Conservation (phyloP, 2,113 vertebrate genomes). For the Podiceps cristatus region DNA sequence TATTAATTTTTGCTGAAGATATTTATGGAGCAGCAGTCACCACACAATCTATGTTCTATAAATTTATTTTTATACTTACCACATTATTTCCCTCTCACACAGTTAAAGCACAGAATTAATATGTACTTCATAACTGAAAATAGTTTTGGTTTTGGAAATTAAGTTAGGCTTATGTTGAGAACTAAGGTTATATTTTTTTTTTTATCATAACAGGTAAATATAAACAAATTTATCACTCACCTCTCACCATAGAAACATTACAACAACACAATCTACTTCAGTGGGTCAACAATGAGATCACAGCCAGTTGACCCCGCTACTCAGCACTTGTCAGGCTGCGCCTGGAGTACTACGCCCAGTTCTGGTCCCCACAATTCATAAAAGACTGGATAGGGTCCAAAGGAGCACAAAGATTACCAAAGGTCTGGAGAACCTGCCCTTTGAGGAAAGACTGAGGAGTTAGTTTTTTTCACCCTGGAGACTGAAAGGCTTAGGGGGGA, state of each 20-base stretch:
- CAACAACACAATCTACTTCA: background rate
- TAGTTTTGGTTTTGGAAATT: background rate
- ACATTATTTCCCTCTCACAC: background rate
- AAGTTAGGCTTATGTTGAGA: background rate
- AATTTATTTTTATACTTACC: slow-evolving; percentile 24
- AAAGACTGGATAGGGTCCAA: background rate
- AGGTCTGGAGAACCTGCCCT: background rate
- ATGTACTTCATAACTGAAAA: background rate
- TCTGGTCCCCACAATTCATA: background rate
- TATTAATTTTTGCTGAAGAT: background rate
- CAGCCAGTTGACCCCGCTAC: fast-evolving
- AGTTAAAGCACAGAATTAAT: background rate
- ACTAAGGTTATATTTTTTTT: background rate
- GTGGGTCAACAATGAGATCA: background rate
- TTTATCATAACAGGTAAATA: background rate
- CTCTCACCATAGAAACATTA: background rate
- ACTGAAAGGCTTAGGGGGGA: background rate
- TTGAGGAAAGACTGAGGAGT: background rate
- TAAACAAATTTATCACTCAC: background rate
- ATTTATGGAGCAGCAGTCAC: background rate
- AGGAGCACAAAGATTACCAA: background rate
- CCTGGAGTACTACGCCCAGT: background rate
- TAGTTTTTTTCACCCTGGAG: background rate
- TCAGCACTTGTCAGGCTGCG: background rate
- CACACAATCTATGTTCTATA: background rate